Conservation (phyloP, 2,797 vertebrate species). For the Enteromius viviparus region DNA sequence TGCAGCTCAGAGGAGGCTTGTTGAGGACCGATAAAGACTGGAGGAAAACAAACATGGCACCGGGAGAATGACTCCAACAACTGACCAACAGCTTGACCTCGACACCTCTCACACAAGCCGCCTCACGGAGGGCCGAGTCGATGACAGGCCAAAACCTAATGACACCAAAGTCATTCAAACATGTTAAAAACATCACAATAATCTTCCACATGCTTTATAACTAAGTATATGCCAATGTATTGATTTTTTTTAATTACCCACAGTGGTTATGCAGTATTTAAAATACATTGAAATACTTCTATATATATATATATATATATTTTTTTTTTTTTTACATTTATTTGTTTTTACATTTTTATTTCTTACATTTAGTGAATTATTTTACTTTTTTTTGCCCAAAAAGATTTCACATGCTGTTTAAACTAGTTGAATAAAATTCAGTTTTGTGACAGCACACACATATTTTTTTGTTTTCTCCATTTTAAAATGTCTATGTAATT, state of each 20-base stretch:
- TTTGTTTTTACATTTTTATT: too few relatives aligned
- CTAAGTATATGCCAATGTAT: background rate
- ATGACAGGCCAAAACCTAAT: slow-evolving; percentile 80
- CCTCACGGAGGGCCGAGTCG: slow-evolving; percentile 72
- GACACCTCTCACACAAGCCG: slow-evolving; percentile 72
- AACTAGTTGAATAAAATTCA: background rate
- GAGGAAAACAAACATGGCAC: slow-evolving; percentile 79
- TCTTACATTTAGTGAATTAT: too few relatives aligned
- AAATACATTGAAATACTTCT: too few relatives aligned
- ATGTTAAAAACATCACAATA: background rate
- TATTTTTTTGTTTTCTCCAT: background rate
- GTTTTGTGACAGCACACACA: background rate
- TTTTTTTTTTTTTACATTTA: too few relatives aligned
- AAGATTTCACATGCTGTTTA: too few relatives aligned
- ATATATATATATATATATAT: too few relatives aligned
- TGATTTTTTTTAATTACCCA: too few relatives aligned
- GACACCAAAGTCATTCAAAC: background rate
- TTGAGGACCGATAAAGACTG: slow-evolving; percentile 77
- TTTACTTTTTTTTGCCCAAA: too few relatives aligned
- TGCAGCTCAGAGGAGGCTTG: slow-evolving; percentile 69
- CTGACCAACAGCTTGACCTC: slow-evolving; percentile 77
- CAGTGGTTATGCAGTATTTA: too few relatives aligned
- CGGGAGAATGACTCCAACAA: slow-evolving; percentile 78
- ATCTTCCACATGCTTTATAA: background rate
- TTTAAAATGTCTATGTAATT: background rate